A percentile compares a stretch with the other conserved stretches of the same genome.
phyloP scores from a whole-genome alignment of 2,113 vertebrate species.

The Ranitomeya imitator region DNA sequence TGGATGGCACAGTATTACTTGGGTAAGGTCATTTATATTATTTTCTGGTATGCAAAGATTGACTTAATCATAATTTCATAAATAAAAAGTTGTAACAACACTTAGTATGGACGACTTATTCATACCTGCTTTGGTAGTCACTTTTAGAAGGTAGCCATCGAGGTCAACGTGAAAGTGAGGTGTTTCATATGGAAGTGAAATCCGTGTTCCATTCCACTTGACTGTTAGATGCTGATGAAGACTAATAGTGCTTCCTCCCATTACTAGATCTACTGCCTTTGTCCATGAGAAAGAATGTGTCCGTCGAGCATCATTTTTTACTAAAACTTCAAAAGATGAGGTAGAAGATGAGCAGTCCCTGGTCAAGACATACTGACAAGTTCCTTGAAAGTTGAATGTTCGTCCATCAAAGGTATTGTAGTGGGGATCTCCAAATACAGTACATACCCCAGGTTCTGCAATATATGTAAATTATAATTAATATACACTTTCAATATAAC shows the following conservation, averaged over 20 bases:
- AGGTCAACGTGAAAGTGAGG: conserved; percentile 88
- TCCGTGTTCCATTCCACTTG: conserved; percentile 88
- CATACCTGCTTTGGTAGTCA: conserved; percentile 90
- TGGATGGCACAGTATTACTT: background rate
- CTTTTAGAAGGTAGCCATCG: conserved; percentile 95
- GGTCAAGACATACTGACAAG: conserved; percentile 95
- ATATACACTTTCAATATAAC: background rate
- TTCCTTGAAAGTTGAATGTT: conserved; percentile 99
- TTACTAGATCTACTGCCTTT: conserved; percentile 89
- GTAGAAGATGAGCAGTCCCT: conserved; percentile 89
- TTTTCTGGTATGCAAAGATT: too few relatives aligned
- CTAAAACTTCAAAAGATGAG: conserved; percentile 90
- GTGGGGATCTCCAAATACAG: conserved; percentile 97
- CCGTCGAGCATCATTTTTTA: conserved; percentile 92
- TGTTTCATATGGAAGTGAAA: conserved; percentile 87
- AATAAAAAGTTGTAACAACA: too few relatives aligned
- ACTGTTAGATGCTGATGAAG: conserved; percentile 97
- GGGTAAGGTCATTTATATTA: background rate
- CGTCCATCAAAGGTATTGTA: conserved; percentile 99
- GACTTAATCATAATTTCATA: too few relatives aligned
- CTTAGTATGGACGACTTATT: background rate
- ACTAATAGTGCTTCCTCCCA: conserved; percentile 79
- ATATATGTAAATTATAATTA: conserved; percentile 66
- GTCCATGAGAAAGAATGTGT: conserved; percentile 98
- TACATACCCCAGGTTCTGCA: conserved; percentile 96